These are phyloP conservation scores for Caenorhabditis drosophilae DNA, from an alignment of 2,888 invertebrate species.

Conservation along the genomic window DNA sequence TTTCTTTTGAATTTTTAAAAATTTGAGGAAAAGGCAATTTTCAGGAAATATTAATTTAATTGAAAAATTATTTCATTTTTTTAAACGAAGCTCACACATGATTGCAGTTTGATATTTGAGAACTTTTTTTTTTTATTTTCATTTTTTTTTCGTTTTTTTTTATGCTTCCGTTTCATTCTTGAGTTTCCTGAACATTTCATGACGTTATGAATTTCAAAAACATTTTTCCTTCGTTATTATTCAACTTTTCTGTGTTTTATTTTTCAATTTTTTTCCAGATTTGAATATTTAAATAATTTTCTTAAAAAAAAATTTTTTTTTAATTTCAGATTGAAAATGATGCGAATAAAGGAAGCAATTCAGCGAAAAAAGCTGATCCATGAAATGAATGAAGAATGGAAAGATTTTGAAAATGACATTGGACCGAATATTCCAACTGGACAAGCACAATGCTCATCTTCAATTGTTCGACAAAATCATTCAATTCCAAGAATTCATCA, in stretches of 20 bases:
- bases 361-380: slow-evolving; percentile 62
- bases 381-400: slow-evolving; percentile 64
- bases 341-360: slow-evolving; percentile 67
- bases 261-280: not conserved
- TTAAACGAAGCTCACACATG: too few relatives aligned
- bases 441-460: not conserved
- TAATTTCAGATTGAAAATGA: slow-evolving; percentile 46
- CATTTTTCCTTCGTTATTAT: too few relatives aligned
- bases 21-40: too few relatives aligned
- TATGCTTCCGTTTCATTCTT: too few relatives aligned
- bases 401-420: slow-evolving; percentile 25
- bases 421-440: not conserved
- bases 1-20: too few relatives aligned
- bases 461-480: not conserved
- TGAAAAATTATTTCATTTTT: too few relatives aligned
- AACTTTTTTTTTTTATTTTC: too few relatives aligned
- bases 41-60: too few relatives aligned
- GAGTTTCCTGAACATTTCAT: too few relatives aligned
- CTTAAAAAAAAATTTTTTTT: not conserved
- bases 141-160: too few relatives aligned
- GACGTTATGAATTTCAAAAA: too few relatives aligned
- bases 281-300: not conserved
- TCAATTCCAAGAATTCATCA: not conserved
- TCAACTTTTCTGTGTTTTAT: not conserved
- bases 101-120: too few relatives aligned